A percentile compares a stretch with the other conserved stretches of the same genome.
Evolutionary conservation across 2,797 vertebrate species (phyloP).

Genomic region (Leptoclinus maculatus): DNA sequence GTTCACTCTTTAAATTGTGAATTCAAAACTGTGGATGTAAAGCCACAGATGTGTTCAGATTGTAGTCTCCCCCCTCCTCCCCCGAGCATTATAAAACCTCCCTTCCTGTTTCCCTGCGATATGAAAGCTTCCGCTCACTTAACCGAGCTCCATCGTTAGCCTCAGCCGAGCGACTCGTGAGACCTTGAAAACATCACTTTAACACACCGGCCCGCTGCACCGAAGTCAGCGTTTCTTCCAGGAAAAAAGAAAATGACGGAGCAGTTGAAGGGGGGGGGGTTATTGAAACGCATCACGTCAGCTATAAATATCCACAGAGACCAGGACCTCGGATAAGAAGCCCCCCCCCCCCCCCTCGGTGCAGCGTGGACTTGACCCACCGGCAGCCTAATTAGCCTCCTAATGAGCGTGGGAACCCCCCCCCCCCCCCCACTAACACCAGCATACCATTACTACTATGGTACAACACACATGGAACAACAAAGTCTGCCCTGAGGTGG

Average conservation of each 20-base stretch:
- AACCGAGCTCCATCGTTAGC: constrained; percentile 24
- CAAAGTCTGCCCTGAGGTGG: constrained; percentile 36
- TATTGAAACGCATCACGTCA: background rate
- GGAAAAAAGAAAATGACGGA: background rate
- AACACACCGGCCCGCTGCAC: background rate
- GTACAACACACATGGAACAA: constrained; percentile 26
- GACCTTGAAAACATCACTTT: constrained; percentile 19
- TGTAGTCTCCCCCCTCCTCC: background rate
- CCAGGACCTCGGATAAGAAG: constrained; percentile 40
- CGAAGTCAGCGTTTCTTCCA: constrained; percentile 48
- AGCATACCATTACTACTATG: background rate
- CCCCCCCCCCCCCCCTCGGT: constrained; percentile 7
- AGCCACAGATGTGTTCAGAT: too few species aligned
- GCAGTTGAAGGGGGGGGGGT: too few species aligned
- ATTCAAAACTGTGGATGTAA: too few species aligned
- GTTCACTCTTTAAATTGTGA: too few species aligned
- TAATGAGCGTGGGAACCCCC: constrained; percentile 62
- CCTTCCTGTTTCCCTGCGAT: constrained; percentile 33
- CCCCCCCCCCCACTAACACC: constrained; percentile 6
- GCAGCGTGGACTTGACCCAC: constrained; percentile 7
- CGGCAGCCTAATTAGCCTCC: constrained; percentile 51
- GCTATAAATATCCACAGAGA: constrained; percentile 49
- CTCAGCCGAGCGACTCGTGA: background rate
- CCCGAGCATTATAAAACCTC: constrained; percentile 16
- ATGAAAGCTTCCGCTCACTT: constrained; percentile 26